phyloP scores from a whole-genome alignment of 2,113 vertebrate species.

The Promerops cafer region DNA sequence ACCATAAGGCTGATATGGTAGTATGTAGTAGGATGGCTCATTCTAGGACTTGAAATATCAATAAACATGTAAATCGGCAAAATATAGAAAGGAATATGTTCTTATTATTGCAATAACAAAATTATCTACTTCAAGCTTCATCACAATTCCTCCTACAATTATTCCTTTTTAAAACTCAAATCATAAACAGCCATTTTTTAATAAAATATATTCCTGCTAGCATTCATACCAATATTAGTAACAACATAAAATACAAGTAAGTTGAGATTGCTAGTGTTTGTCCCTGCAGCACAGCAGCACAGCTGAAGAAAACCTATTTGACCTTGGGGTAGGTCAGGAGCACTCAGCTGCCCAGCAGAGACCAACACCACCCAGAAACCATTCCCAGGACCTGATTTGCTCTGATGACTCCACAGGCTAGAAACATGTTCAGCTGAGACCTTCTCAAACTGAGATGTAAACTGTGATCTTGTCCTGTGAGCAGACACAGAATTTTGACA shows the following conservation, averaged over 20 bases:
- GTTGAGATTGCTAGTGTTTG: neutral
- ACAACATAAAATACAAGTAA: neutral
- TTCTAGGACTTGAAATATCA: neutral
- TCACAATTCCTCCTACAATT: neutral
- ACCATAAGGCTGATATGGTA: neutral
- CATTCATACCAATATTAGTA: neutral
- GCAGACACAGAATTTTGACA: neutral
- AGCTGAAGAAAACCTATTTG: neutral
- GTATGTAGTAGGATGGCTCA: neutral
- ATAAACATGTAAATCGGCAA: neutral
- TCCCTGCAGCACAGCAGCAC: neutral
- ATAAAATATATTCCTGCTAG: neutral
- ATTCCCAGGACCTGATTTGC: neutral
- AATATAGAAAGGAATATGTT: neutral
- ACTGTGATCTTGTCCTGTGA: neutral
- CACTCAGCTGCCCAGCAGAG: neutral
- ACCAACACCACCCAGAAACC: neutral
- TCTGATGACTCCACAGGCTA: neutral
- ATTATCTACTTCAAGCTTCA: neutral
- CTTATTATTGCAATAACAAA: neutral
- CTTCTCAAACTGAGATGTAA: neutral
- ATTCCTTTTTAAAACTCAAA: neutral
- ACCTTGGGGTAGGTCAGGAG: neutral
- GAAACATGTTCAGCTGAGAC: neutral
- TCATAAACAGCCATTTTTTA: neutral